Evolutionary conservation across 92 coral and sea anemone genomes (phyloP), one percentile per base, ranked within the genome.

Genomic region (Zoanthus solanderi): DNA sequence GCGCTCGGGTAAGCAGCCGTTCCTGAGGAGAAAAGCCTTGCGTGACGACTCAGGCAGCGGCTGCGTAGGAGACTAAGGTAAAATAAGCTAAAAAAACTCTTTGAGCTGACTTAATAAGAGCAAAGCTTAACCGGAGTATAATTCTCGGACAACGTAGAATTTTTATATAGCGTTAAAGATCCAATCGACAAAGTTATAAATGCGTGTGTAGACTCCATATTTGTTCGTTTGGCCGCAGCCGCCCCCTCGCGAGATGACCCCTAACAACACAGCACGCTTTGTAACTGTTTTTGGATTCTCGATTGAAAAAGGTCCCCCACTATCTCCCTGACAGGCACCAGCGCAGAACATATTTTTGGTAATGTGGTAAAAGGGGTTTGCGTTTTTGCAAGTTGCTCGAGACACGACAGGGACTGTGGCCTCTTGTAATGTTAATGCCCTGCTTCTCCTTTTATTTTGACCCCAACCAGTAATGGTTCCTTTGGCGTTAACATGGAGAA

Each of bases 281-380:
- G 92, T 71, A 23, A 23, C 23, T 23, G 23, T 23, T 12, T n/a
- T 72, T 9, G 90, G 89, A 88, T 93, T 95, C 9, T 94, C 92
- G 12, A 97, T 91, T 65, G 99, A 89, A 65, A 97, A 91, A 34
- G 99, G 99, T 12, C 99, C 99, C 11, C 99, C 99, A 14, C 98
- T 95, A 86, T 97, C 99, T 4, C 99, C 99, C 37, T 97, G 93
- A 52, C 99, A 97, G 29, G 98, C 96, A 69, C 99, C 99, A 13
- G 99, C 99, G 85, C 99, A 97, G 87, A 95, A 92, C 99, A 97
- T 97, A 75, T 95, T 97, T 13, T 75, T 74, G 10, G 99, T 94
- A 42, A 97, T 75, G 15, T 87, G 2, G 72, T 95, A 95, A 5
- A 18, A 72, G 29, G 92, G 90, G 87, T 95, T 92, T 9, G 94